A percentile compares a stretch with the other conserved stretches of the same genome.
Conservation (phyloP, 2,797 vertebrate species). For the Paguma larvata region DNA sequence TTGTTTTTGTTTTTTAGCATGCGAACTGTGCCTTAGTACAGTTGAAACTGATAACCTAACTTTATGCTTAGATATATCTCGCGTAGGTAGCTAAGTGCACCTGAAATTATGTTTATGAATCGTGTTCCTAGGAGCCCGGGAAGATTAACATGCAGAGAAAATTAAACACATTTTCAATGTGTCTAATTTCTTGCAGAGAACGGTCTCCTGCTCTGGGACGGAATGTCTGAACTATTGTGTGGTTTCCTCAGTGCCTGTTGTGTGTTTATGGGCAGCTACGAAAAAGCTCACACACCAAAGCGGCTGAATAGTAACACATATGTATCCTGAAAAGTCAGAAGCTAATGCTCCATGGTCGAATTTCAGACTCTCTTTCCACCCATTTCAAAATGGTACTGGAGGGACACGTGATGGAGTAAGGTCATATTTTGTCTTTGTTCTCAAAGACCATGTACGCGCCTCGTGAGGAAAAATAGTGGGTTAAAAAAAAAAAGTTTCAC, state of each 20-base stretch:
- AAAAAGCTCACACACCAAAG: neutral
- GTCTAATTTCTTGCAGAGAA: neutral
- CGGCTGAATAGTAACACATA: neutral
- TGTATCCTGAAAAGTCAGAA: neutral
- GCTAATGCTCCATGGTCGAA: neutral
- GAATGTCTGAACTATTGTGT: neutral
- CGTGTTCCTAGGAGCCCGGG: neutral
- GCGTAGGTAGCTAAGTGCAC: neutral
- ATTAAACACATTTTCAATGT: neutral
- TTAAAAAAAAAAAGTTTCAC: neutral
- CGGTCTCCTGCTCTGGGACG: neutral
- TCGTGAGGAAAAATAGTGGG: neutral
- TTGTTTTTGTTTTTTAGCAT: neutral
- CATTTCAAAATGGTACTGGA: neutral
- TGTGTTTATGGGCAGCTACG: neutral
- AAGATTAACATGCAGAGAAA: slow-evolving; percentile 15
- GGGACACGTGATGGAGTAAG: neutral
- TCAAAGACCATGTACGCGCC: neutral
- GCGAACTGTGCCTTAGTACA: neutral
- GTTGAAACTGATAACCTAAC: neutral
- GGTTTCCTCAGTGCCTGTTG: neutral
- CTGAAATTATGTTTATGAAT: neutral
- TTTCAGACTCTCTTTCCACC: neutral
- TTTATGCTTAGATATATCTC: no score
- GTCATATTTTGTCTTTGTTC: slow-evolving; percentile 16